Evolutionary conservation across 1,140 invertebrate genomes (phyloP).

Genomic region (Nixonia krombeini): DNA sequence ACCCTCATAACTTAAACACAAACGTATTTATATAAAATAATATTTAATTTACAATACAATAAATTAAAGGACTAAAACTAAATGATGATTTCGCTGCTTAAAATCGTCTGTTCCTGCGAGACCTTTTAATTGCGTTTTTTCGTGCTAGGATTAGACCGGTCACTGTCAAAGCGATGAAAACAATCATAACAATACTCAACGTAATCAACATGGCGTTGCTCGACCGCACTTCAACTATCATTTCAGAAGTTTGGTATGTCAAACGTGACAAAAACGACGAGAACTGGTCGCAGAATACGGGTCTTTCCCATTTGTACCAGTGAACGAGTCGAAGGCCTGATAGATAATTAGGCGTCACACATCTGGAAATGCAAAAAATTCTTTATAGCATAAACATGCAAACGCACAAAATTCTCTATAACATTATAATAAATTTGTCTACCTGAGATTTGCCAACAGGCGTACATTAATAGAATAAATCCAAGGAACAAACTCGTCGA

Average conservation of each 20-base stretch:
- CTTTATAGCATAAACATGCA: not conserved
- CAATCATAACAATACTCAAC: slow-evolving; percentile 17
- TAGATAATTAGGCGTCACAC: slow-evolving; percentile 46
- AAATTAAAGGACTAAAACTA: not conserved
- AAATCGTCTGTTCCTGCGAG: slow-evolving; percentile 51
- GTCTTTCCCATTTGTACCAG: slow-evolving; percentile 57
- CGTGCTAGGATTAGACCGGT: slow-evolving; percentile 46
- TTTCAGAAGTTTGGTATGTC: slow-evolving; percentile 4
- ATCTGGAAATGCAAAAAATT: slow-evolving; percentile 41
- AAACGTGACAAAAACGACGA: slow-evolving; percentile 27
- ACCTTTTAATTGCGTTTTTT: slow-evolving; percentile 17
- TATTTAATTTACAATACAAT: slow-evolving; percentile 12
- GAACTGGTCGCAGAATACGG: slow-evolving; percentile 53
- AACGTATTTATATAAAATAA: slow-evolving; percentile 3
- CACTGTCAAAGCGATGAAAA: slow-evolving; percentile 37
- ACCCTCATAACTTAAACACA: not conserved
- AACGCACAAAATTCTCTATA: slow-evolving; percentile 1
- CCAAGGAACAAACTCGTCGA: slow-evolving; percentile 53
- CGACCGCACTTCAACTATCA: slow-evolving; percentile 22
- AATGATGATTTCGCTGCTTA: slow-evolving; percentile 15
- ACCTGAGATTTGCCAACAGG: slow-evolving; percentile 59
- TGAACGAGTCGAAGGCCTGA: slow-evolving; percentile 54
- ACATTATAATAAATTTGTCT: slow-evolving; percentile 14
- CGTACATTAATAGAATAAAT: slow-evolving; percentile 44
- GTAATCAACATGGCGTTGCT: slow-evolving; percentile 35